Evolutionary conservation across 2,113 vertebrate genomes (phyloP), one percentile per base, ranked within the genome.

Genomic region (Rhea pennata): DNA sequence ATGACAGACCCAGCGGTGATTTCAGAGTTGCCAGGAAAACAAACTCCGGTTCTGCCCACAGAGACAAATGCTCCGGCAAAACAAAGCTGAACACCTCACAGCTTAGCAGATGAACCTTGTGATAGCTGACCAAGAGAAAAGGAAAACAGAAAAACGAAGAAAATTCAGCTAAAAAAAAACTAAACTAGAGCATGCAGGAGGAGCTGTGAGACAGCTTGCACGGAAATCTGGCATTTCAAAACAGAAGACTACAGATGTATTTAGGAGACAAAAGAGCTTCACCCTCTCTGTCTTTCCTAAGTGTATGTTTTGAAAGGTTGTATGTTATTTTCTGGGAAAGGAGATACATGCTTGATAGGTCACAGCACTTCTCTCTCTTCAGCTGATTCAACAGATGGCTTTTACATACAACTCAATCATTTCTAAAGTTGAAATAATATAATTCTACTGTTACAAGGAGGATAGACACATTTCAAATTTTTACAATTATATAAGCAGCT

Each of bases 1-100:
- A 97, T 50, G 90, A 94, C 97, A 96, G 91, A 97, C 90, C 92
- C 97, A 97, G 93, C 58, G 94, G 96, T 97, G 96, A 96, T 97
- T 97, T 98, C 96, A 95, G n/a, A 96, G 92, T 89, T 97, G 97
- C 96, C 97, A 96, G 91, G 87, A 96, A 97, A 98, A 94, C 93
- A 97, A 96, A 94, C 94, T 83, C 95, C 3, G 23, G 84, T 88
- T 84, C 92, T 73, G 97, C 93, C 94, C 96, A 88, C 95, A 88
- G 96, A 97, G 93, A 96, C 81, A 95, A 97, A 93, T 50, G 72
- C 56, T 93, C 80, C 95, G 83, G 94, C 87, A 96, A 97, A 98
- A 96, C 93, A 93, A 81, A 21, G 64, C 84, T 1, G 90, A 95
- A 67, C 15, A 4, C 94, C 96, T 92, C 81, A 93, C 61, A 46